A percentile compares a stretch with the other conserved stretches of the same genome.
These are phyloP conservation scores for Marcusenius ussheri DNA, from an alignment of 2,113 vertebrate species.

Conservation along the genomic window DNA sequence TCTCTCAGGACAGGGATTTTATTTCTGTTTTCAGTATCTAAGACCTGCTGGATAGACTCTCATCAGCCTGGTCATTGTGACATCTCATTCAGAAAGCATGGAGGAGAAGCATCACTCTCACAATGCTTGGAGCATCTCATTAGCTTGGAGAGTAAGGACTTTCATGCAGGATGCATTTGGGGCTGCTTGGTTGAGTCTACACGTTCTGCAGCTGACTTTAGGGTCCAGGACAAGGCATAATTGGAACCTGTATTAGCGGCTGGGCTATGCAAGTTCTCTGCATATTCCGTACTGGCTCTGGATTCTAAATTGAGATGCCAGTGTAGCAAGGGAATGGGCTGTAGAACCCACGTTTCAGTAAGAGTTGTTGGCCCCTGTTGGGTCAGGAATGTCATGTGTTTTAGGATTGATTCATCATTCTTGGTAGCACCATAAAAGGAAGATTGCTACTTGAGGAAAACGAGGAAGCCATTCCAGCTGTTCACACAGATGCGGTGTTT, in stretches of 20 bases:
- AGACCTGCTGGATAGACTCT: neutral
- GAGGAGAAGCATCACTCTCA: neutral
- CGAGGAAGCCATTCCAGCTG: neutral
- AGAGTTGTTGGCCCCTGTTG: neutral
- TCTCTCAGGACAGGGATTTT: neutral
- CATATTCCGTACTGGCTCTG: neutral
- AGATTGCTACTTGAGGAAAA: neutral
- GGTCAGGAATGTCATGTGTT: neutral
- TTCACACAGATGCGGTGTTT: neutral
- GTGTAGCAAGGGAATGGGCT: neutral
- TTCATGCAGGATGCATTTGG: neutral
- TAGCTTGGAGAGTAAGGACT: neutral
- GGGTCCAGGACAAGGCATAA: neutral
- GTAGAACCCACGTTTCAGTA: neutral
- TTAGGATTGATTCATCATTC: neutral
- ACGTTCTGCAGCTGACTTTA: neutral
- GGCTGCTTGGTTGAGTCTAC: neutral
- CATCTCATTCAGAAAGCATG: neutral
- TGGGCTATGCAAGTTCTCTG: neutral
- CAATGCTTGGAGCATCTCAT: neutral
- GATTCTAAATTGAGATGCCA: neutral
- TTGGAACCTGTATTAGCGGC: neutral
- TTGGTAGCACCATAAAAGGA: neutral
- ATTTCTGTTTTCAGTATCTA: slow-evolving; percentile 12
- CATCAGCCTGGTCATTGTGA: neutral